phyloP scores from a whole-genome alignment of 1,140 invertebrate species.

The Leptinotarsa texana region DNA sequence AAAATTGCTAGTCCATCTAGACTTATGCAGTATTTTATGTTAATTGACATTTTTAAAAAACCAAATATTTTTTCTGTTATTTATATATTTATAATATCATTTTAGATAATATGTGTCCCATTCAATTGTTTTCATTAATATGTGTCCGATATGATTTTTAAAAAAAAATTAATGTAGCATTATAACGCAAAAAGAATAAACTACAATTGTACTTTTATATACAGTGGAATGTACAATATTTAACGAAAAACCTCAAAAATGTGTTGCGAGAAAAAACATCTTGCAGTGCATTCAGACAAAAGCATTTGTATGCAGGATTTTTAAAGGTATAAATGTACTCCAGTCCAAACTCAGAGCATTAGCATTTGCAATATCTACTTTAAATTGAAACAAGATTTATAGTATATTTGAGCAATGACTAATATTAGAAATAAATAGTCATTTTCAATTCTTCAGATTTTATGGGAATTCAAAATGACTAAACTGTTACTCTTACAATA shows the following conservation, averaged over 20 bases:
- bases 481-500: too few species aligned
- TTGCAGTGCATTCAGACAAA: background rate
- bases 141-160: background rate
- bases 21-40: background rate
- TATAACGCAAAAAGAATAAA: background rate
- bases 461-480: too few species aligned
- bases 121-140: background rate
- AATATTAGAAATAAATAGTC: background rate
- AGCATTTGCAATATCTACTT: background rate
- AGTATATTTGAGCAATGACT: background rate
- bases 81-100: conserved; percentile 5
- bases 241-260: background rate
- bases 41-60: background rate
- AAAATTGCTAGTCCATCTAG: background rate
- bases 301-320: background rate
- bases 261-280: background rate
- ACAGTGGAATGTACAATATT: background rate
- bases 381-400: background rate
- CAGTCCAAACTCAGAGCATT: background rate
- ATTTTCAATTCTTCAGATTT: too few species aligned
- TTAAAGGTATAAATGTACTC: background rate
- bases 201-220: background rate
- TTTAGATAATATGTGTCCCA: background rate
- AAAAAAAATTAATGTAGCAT: background rate
- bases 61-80: conserved; percentile 1